Conservation (phyloP, 2,888 invertebrate species). For the Xestoiulus laeticollis region DNA sequence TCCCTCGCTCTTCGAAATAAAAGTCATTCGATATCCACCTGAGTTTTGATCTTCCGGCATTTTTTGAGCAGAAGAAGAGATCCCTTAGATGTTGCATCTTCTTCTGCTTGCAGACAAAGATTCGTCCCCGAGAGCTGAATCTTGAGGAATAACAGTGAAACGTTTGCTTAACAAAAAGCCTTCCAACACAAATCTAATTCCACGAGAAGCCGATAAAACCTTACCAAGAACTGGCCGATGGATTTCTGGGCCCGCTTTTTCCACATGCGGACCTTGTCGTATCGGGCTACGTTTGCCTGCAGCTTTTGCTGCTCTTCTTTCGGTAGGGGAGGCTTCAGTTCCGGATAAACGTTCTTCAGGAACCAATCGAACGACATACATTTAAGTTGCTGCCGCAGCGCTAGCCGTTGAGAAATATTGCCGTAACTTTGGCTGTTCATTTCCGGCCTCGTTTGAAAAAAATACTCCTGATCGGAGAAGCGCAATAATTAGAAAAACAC, state of each 20-base stretch:
- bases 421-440: constrained; percentile 72
- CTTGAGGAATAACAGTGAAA: constrained; percentile 62
- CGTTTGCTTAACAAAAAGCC: constrained; percentile 30
- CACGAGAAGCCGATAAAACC: neutral
- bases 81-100: constrained; percentile 80
- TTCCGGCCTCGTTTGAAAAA: constrained; percentile 73
- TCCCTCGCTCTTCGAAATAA: neutral
- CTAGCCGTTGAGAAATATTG: constrained; percentile 78
- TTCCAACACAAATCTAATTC: too few relatives aligned
- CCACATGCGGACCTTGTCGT: constrained; percentile 80
- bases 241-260: constrained; percentile 71
- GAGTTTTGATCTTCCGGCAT: constrained; percentile 67
- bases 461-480: constrained; percentile 73
- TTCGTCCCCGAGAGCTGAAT: constrained; percentile 77
- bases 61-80: constrained; percentile 76
- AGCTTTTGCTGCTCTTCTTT: constrained; percentile 63
- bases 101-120: constrained; percentile 81
- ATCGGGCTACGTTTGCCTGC: constrained; percentile 61
- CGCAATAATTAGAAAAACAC: neutral
- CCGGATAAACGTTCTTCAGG: constrained; percentile 83
- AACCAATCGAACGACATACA: constrained; percentile 91
- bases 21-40: constrained; percentile 58
- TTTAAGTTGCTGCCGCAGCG: constrained; percentile 76
- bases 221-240: constrained; percentile 61
- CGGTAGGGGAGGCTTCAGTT: constrained; percentile 73